Evolutionary conservation across 1,140 invertebrate species (phyloP), one percentile per base, ranked within the genome.

Genomic region (Globodera ellingtonae): DNA sequence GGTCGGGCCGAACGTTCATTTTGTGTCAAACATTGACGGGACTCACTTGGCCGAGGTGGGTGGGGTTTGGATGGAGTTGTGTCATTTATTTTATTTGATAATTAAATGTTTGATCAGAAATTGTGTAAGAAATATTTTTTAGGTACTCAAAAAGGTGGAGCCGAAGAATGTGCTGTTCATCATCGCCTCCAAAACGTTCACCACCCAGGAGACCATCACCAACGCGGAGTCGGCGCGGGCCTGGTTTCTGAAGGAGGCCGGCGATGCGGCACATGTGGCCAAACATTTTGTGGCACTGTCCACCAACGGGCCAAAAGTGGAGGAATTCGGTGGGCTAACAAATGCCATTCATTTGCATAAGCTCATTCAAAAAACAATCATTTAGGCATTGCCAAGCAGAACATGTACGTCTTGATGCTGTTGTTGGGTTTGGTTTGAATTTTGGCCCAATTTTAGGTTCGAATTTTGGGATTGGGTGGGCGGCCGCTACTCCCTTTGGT

Each of bases 381-480:
- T 15, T 44, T 66, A 76, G 98, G 98, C 44, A 99, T 99, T 85
- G 94, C 97, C 90, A 92, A 94, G 83, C 93, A 94, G 79, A 99
- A 99, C 89, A 99, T 99, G 95, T 62, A 15, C 13, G 56, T 62
- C 21, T 62, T 13, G 56, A 4, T 62, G 6, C 5, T 35, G 35
- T 35, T 35, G 35, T 35, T 35, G 35, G 35, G 35, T 35, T 35
- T 35, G 35, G 35, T 35, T 35, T 35, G 3, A 35, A 35, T 35
- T 35, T 35, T 35, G 35, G 0, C 35, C 50, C 50, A 18, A 15
- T 5, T 62, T 6, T 62, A 62, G 56, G 56, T 99, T 99, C 92
- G 96, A 94, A 71, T 99, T 99, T 90, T 99, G 98, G 97, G 97
- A 99, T 91, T 99, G 97, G 96, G 97, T 99, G 79, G 98, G 97